phyloP scores from a whole-genome alignment of 2,888 invertebrate genomes.

The Athetis lepigone region DNA sequence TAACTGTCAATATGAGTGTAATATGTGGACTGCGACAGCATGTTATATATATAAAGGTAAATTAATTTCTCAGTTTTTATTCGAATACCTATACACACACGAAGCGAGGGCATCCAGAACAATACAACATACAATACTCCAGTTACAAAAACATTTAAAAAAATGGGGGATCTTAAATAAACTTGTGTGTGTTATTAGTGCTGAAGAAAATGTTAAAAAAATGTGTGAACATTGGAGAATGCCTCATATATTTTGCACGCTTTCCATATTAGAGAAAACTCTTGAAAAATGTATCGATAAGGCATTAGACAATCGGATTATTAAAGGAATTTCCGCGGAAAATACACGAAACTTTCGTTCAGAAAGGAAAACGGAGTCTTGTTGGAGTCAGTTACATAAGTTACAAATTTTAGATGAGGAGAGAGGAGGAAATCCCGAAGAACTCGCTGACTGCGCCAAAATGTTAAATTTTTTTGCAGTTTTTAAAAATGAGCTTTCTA shows the following conservation, averaged over 20 bases:
- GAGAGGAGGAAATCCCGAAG: too few relatives aligned
- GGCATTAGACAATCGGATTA: too few relatives aligned
- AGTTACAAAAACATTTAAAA: background rate
- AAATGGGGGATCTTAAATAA: slow-evolving; percentile 3
- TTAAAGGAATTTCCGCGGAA: too few relatives aligned
- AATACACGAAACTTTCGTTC: too few relatives aligned
- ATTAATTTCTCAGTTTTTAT: slow-evolving; percentile 21
- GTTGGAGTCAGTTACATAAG: slow-evolving; percentile 7
- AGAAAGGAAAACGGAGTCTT: slow-evolving; percentile 9
- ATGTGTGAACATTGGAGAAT: background rate
- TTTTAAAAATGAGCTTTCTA: background rate
- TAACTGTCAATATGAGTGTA: too few relatives aligned
- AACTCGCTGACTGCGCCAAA: background rate
- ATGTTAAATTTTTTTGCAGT: slow-evolving; percentile 4
- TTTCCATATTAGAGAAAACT: background rate
- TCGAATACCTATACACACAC: background rate
- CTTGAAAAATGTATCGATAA: background rate
- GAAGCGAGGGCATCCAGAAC: too few relatives aligned
- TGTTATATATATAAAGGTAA: slow-evolving; percentile 22
- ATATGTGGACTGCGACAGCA: slow-evolving; percentile 8
- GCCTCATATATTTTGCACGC: slow-evolving; percentile 13
- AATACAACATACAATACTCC: too few relatives aligned
- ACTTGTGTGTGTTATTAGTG: slow-evolving; percentile 19
- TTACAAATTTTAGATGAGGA: background rate
- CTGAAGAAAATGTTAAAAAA: background rate